Evolutionary conservation across 2,888 invertebrate genomes (phyloP).

Genomic region (Coleophora flavipennella): DNA sequence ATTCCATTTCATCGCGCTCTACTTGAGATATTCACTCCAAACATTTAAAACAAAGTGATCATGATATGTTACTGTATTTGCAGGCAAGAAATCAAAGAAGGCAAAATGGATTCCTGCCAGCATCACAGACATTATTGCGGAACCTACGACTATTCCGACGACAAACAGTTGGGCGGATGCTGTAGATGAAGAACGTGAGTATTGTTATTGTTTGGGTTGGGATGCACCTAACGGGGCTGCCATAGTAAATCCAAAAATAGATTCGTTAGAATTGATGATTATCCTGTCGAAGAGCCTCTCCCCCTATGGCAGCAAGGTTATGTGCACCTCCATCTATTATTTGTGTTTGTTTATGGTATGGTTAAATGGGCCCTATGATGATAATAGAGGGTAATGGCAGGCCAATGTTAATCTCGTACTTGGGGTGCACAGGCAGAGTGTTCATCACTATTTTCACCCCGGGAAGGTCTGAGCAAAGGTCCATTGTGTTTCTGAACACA

Average conservation of each 20-base stretch:
- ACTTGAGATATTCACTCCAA: constrained; percentile 1
- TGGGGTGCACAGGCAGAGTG: constrained; percentile 79
- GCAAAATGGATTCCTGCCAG: constrained; percentile 87
- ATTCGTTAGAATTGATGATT: too few relatives aligned
- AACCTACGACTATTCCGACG: constrained; percentile 74
- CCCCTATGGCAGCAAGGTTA: too few relatives aligned
- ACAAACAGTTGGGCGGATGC: constrained; percentile 86
- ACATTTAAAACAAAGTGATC: constrained; percentile 11
- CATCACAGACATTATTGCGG: constrained; percentile 86
- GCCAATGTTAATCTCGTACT: constrained; percentile 84
- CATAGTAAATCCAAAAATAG: too few relatives aligned
- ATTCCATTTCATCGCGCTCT: constrained; percentile 40
- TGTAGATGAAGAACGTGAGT: constrained; percentile 85
- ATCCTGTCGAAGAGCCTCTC: neutral
- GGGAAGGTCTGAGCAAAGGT: constrained; percentile 89
- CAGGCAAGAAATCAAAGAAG: constrained; percentile 90
- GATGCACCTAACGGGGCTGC: neutral
- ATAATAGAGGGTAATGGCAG: constrained; percentile 56
- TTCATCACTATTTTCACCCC: constrained; percentile 72
- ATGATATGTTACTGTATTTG: constrained; percentile 19
- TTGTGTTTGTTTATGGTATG: neutral
- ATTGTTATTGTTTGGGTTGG: neutral
- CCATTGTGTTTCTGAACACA: constrained; percentile 56
- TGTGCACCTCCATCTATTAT: neutral
- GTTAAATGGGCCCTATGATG: constrained; percentile 50